phyloP scores from a whole-genome alignment of 2,888 invertebrate genomes.

The Orthosia cruda region DNA sequence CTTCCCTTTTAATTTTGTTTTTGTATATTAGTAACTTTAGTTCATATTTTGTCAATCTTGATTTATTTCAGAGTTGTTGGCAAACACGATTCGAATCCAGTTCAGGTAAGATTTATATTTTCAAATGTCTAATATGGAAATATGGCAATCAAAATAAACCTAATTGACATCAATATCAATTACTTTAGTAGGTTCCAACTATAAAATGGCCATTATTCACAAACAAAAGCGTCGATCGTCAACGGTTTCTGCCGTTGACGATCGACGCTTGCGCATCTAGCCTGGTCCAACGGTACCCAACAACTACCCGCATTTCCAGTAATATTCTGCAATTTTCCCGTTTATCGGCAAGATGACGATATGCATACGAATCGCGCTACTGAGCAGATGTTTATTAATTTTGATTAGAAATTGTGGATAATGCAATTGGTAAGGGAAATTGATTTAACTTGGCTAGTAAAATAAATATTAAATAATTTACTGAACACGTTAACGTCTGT shows the following conservation, averaged over 20 bases:
- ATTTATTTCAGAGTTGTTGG: too few relatives aligned
- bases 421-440: neutral
- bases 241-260: too few relatives aligned
- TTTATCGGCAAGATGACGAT: conserved; percentile 9
- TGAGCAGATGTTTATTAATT: conserved; percentile 20
- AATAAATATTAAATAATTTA: neutral
- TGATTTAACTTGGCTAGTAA: neutral
- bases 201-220: neutral
- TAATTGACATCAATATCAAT: neutral
- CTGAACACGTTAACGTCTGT: neutral
- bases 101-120: neutral
- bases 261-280: conserved; percentile 4
- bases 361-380: conserved; percentile 23
- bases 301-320: neutral
- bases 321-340: conserved; percentile 14
- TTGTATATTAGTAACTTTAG: neutral
- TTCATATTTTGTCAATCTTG: neutral
- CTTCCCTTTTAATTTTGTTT: too few relatives aligned
- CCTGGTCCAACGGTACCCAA: conserved; percentile 21
- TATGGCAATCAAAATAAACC: neutral
- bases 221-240: too few relatives aligned
- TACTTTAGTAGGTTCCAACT: neutral
- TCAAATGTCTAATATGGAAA: neutral
- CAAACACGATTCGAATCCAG: too few relatives aligned
- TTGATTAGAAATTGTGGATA: conserved; percentile 19